Conservation (phyloP, 2,113 vertebrate species). For the Pipra filicauda region DNA sequence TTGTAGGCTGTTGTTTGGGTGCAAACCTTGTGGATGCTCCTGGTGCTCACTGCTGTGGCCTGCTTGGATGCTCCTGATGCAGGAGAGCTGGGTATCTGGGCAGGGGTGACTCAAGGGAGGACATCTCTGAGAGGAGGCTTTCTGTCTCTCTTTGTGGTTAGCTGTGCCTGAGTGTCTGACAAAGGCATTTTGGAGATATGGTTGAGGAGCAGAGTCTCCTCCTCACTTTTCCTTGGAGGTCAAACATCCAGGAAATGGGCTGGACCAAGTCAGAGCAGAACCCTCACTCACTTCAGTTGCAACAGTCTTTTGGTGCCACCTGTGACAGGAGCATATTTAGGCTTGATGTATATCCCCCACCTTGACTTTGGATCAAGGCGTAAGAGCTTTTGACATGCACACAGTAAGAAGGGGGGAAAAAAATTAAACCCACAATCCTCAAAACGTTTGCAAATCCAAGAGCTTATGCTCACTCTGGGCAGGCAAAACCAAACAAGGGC, state of each 20-base stretch:
- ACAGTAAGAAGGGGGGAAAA: not conserved
- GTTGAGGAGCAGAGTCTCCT: not conserved
- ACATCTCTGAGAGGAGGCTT: not conserved
- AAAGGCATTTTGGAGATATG: not conserved
- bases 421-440: not conserved
- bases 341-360: not conserved
- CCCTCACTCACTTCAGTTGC: not conserved
- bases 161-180: not conserved
- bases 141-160: not conserved
- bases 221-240: not conserved
- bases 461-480: not conserved
- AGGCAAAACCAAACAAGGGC: slow-evolving; percentile 1
- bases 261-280: not conserved
- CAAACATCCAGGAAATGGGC: not conserved
- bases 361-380: not conserved
- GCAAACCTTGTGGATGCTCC: not conserved
- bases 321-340: not conserved
- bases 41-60: not conserved
- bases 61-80: not conserved
- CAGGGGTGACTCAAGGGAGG: not conserved
- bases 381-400: not conserved
- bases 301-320: not conserved
- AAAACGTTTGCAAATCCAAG: slow-evolving; percentile 47
- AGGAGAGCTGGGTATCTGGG: not conserved
- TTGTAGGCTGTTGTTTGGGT: not conserved